phyloP scores from a whole-genome alignment of 2,888 invertebrate species.

The Ophioninae sp. region DNA sequence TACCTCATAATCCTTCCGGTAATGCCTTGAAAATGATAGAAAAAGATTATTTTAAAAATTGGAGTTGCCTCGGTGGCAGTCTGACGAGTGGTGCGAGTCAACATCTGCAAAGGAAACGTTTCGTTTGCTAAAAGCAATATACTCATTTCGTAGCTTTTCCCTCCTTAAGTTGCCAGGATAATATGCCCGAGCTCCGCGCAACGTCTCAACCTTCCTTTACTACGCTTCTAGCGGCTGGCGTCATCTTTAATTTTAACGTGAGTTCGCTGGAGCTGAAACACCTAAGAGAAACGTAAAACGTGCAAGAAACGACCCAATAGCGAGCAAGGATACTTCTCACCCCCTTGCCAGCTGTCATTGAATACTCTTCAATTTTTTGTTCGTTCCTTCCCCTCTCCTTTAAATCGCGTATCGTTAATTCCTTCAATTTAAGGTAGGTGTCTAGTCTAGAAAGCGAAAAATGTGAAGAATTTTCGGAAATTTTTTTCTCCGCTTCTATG shows the following conservation, averaged over 20 bases:
- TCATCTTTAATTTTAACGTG: slow-evolving; percentile 56
- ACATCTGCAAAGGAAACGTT: slow-evolving; percentile 36
- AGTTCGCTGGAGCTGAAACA: slow-evolving; percentile 37
- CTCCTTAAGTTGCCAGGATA: slow-evolving; percentile 38
- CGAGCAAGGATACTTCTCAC: slow-evolving; percentile 28
- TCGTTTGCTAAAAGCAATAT: slow-evolving; percentile 50
- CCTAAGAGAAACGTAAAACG: slow-evolving; percentile 36
- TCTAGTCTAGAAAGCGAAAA: too few species aligned
- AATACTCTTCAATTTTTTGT: slow-evolving; percentile 4
- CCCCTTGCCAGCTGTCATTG: slow-evolving; percentile 20
- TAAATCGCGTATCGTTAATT: background rate
- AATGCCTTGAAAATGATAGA: slow-evolving; percentile 6
- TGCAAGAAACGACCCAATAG: slow-evolving; percentile 48
- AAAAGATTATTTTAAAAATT: slow-evolving; percentile 7
- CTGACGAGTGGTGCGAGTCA: slow-evolving; percentile 11
- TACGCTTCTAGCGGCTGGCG: slow-evolving; percentile 1
- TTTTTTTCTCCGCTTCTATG: too few species aligned
- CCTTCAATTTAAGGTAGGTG: background rate
- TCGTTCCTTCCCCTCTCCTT: background rate
- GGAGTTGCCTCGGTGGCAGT: background rate
- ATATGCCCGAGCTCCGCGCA: slow-evolving; percentile 35
- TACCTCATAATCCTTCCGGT: too few species aligned
- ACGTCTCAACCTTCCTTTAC: slow-evolving; percentile 27
- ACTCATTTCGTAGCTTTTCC: slow-evolving; percentile 39
- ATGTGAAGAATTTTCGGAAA: too few species aligned